Evolutionary conservation across 2,888 invertebrate genomes (phyloP), one percentile per base, ranked within the genome.

Genomic region (Diarsia rubi): DNA sequence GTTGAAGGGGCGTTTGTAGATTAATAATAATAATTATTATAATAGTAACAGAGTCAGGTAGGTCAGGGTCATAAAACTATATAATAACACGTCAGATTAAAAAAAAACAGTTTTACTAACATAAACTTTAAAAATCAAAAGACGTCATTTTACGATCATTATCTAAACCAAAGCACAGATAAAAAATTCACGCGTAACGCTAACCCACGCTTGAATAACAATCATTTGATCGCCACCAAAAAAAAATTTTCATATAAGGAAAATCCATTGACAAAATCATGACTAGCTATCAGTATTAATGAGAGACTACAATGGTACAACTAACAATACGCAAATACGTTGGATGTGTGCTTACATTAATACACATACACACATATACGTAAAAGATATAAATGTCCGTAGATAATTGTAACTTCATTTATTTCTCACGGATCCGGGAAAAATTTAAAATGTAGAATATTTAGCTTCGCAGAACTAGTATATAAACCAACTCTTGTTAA

Each of bases 251-350:
- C 73, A 49, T 66, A 77, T 71, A 78, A 78, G 85, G 82, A 87
- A 87, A 86, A 86, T 37, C 81, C 82, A 81, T 80, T 76, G 78
- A 73, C 63, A 16, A 67, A 76, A 80, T 67, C 73, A 82, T 85
- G 83, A 83, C 77, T 68, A 14, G 74, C 77, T 44, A 67, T 72
- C 81, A 37, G 64, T 74, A 72, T 62, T 62, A 44, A 73, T 73
- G 59, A 78, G n/a, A 78, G 79, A 77, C 69, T 72, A 83, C 75
- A 83, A 85, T 83, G 63, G 47, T 37, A 64, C 44, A 68, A 47
- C 63, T 37, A 78, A 72, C 73, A 75, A 64, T 54, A 67, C 62
- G 60, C 31, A n/a, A 64, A 59, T 60, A 60, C 60, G 5, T 62
- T 62, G 12, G 11, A 52, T 24, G 16, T 24, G 37, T 62, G 19